phyloP scores from a whole-genome alignment of 2,113 vertebrate species.

The Myocastor coypus region DNA sequence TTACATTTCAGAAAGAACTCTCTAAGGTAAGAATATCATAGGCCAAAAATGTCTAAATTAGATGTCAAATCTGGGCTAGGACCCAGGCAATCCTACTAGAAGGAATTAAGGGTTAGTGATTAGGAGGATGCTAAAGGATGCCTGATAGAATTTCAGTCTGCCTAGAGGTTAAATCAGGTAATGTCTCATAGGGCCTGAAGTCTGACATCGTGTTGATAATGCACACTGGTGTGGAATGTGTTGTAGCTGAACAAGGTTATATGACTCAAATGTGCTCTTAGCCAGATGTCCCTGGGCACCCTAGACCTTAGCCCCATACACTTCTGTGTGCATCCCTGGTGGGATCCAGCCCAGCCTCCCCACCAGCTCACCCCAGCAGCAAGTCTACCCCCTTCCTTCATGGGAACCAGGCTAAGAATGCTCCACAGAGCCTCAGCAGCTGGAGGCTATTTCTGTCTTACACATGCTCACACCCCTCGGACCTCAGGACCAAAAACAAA shows the following conservation, averaged over 20 bases:
- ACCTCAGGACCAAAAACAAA: background rate
- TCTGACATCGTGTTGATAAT: constrained; percentile 33
- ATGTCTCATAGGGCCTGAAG: background rate
- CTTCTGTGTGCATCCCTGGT: background rate
- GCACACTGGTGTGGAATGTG: constrained; percentile 29
- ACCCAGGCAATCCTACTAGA: background rate
- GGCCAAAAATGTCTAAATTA: background rate
- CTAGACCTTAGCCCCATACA: too few species aligned
- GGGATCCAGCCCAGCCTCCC: background rate
- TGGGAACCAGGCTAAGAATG: background rate
- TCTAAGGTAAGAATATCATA: background rate
- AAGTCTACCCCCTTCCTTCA: background rate
- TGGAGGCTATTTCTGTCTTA: background rate
- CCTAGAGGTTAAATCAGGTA: constrained; percentile 36
- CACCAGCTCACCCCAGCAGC: background rate
- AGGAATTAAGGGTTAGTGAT: background rate
- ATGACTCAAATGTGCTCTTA: background rate
- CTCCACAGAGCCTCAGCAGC: background rate
- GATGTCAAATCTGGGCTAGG: background rate
- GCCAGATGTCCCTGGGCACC: background rate
- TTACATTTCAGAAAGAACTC: constrained; percentile 1
- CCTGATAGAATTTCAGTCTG: background rate
- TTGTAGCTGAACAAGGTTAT: background rate
- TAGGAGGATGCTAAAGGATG: background rate
- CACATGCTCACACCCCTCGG: background rate